These are phyloP conservation scores for Myrmophylax atrothorax DNA, from an alignment of 2,113 vertebrate species.

Conservation along the genomic window DNA sequence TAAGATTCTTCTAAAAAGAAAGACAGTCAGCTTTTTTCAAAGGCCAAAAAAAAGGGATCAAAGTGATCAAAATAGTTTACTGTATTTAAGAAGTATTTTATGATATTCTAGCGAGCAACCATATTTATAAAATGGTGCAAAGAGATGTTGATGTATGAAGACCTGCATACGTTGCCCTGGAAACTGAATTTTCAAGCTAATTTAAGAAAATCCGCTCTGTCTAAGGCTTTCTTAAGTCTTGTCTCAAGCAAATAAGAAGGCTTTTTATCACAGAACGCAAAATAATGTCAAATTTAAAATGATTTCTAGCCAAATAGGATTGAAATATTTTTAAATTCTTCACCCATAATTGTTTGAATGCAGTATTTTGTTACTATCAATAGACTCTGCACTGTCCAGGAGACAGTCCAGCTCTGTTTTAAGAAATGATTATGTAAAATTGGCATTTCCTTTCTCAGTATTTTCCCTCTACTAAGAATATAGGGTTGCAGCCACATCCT, in stretches of 20 bases:
- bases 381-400: background rate
- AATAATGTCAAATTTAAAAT: slow-evolving; percentile 9
- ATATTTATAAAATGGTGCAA: slow-evolving; percentile 60
- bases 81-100: slow-evolving; percentile 55
- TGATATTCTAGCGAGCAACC: slow-evolving; percentile 23
- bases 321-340: background rate
- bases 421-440: background rate
- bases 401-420: background rate
- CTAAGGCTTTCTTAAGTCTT: slow-evolving; percentile 60
- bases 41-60: slow-evolving; percentile 20
- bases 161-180: slow-evolving; percentile 74
- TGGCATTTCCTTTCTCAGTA: background rate
- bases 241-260: slow-evolving; percentile 32
- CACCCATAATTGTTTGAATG: background rate
- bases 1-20: slow-evolving; percentile 9
- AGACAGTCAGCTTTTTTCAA: background rate
- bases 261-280: background rate
- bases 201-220: slow-evolving; percentile 66
- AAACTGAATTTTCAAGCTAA: slow-evolving; percentile 78
- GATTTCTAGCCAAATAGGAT: background rate
- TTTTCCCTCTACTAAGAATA: background rate
- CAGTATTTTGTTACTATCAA: background rate
- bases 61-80: slow-evolving; percentile 55
- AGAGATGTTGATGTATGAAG: slow-evolving; percentile 58
- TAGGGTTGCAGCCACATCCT: background rate